Conservation (phyloP, 2,797 vertebrate genomes). For the Linurgus olivaceus region DNA sequence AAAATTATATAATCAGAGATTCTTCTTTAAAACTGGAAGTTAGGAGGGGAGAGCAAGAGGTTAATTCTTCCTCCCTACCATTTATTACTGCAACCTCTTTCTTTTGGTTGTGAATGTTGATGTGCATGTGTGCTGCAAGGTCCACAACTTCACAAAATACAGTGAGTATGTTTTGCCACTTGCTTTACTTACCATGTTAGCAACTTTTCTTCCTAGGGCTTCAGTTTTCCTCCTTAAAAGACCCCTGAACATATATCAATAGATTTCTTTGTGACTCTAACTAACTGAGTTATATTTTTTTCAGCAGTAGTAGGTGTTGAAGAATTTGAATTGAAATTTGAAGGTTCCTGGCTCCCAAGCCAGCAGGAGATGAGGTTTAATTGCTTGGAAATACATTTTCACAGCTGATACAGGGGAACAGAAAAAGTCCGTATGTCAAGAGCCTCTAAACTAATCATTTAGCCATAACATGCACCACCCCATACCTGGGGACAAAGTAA, state of each 20-base stretch:
- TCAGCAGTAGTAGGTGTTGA: slow-evolving; percentile 69
- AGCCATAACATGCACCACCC: slow-evolving; percentile 67
- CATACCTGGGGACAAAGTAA: slow-evolving; percentile 70
- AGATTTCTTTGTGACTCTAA: slow-evolving; percentile 74
- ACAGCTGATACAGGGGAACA: slow-evolving; percentile 73
- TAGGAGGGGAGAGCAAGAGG: neutral
- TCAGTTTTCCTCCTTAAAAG: slow-evolving; percentile 51
- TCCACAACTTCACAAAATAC: slow-evolving; percentile 32
- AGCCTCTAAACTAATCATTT: slow-evolving; percentile 76
- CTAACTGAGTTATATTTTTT: slow-evolving; percentile 30
- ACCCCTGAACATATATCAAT: slow-evolving; percentile 67
- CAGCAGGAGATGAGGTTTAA: slow-evolving; percentile 79
- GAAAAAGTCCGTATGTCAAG: slow-evolving; percentile 74
- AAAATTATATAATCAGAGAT: neutral
- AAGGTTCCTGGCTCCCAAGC: slow-evolving; percentile 73
- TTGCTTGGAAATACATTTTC: slow-evolving; percentile 81
- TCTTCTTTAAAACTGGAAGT: neutral
- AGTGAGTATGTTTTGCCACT: slow-evolving; percentile 15
- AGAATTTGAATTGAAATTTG: slow-evolving; percentile 77
- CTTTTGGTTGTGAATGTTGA: neutral
- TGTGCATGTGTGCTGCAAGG: neutral
- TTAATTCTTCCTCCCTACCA: neutral
- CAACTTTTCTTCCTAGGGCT: neutral
- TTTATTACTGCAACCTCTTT: neutral
- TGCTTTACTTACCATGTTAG: slow-evolving; percentile 55